phyloP scores from a whole-genome alignment of 1,140 invertebrate genomes.

The Drosophila pallidifrons region DNA sequence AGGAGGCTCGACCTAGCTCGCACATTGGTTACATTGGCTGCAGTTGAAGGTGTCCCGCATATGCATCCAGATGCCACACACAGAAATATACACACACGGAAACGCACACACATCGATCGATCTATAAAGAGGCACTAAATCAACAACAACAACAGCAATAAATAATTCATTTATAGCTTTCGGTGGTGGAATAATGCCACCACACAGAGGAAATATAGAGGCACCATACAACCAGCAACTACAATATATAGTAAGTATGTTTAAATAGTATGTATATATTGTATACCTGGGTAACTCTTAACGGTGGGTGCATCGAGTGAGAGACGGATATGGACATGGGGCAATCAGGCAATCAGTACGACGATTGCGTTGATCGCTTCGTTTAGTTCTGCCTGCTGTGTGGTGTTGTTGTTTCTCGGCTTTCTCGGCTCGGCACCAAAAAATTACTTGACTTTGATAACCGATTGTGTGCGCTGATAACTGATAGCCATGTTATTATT shows the following conservation, averaged over 20 bases:
- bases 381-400: conserved; percentile 13
- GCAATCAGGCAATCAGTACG: conserved; percentile 24
- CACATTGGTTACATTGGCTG: neutral
- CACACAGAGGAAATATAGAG: conserved; percentile 64
- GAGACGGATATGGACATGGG: conserved; percentile 21
- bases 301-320: conserved; percentile 20
- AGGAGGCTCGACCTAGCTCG: conserved; percentile 42
- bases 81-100: conserved; percentile 32
- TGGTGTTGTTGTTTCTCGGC: conserved; percentile 1
- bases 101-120: conserved; percentile 51
- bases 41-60: conserved; percentile 25
- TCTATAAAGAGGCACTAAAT: conserved; percentile 77
- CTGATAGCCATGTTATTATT: conserved; percentile 84
- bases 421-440: conserved; percentile 48
- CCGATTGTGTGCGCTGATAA: conserved; percentile 76
- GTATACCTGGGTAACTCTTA: too few species aligned
- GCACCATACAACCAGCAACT: conserved; percentile 27
- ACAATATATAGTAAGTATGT: neutral
- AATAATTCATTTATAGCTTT: conserved; percentile 83
- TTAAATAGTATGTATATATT: neutral
- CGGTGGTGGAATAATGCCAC: conserved; percentile 80
- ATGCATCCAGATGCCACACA: conserved; percentile 53
- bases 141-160: conserved; percentile 76
- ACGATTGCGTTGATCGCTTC: conserved; percentile 14
- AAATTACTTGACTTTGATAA: conserved; percentile 72